Evolutionary conservation across 2,888 invertebrate species (phyloP), one percentile per base, ranked within the genome.

Genomic region (Lysandra coridon): DNA sequence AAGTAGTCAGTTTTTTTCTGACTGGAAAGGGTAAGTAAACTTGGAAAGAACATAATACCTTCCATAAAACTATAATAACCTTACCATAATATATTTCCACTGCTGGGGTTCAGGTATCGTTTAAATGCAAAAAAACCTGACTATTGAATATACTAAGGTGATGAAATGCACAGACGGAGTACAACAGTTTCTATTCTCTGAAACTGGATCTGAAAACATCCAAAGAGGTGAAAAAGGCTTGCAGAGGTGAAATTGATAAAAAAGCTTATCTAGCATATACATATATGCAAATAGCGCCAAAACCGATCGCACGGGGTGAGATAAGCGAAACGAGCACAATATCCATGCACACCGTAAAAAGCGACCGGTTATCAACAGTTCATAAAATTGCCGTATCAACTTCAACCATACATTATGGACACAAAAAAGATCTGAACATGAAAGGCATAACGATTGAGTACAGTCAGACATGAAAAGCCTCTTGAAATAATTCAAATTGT

Each of bases 371-470:
- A 76, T 76, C 76, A 76, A 57, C 76, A 76, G 57, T 53, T 53
- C 76, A 53, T 76, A 76, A 53, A 76, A 57, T 76, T 30, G 49
- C 57, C 53, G 76, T 76, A 76, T 76, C 57, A 76, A 53, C 53
- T 76, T 57, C 76, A 33, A 76, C 76, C 53, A 76, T 76, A 57
- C 53, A 57, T 57, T 76, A 76, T 17, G 76, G 30, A 53, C 23
- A 57, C 30, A 76, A 53, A 49, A 49, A 76, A 76, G 33, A 76
- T 75, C 49, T 75, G 57, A 57, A 57, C 57, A 76, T 57, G 76
- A 76, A 53, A 76, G 57, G 76, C 76, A 57, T 76, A 76, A 76
- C 76, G 57, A 76, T 57, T 57, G 76, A 30, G 76, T 76, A 76
- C 33, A 76, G 76, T 33, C 76, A 6, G 12, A 14, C 30, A 33